Evolutionary conservation across 2,797 vertebrate genomes (phyloP).

Genomic region (Hybognathus amarus): DNA sequence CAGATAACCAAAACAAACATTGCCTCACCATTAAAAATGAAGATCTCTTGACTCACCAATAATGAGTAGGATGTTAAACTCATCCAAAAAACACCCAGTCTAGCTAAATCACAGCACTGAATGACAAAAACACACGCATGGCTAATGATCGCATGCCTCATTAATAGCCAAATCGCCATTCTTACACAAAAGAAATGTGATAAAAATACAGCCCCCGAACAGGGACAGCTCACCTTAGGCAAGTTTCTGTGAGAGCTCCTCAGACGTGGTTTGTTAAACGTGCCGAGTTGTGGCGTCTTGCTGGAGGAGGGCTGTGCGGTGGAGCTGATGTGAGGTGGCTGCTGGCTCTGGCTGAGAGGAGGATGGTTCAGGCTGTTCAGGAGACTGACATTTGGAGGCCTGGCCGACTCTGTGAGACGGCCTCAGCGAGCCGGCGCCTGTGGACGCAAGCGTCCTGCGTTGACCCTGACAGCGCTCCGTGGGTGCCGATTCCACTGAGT

Average conservation of each 20-base stretch:
- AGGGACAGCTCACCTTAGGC: constrained; percentile 74
- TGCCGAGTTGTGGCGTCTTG: constrained; percentile 71
- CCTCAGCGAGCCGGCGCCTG: constrained; percentile 72
- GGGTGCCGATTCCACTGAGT: constrained; percentile 69
- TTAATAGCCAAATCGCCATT: constrained; percentile 1
- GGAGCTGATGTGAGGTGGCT: constrained; percentile 62
- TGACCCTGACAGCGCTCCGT: constrained; percentile 67
- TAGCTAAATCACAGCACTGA: background rate
- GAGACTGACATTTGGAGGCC: constrained; percentile 72
- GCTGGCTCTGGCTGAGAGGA: constrained; percentile 73
- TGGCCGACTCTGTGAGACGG: constrained; percentile 75
- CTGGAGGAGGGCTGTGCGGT: constrained; percentile 76
- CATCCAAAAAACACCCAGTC: background rate
- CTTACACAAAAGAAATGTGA: background rate
- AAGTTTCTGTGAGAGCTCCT: constrained; percentile 59
- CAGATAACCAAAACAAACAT: background rate
- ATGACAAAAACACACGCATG: background rate
- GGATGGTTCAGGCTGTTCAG: constrained; percentile 78
- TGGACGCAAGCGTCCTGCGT: constrained; percentile 61
- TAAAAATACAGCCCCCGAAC: background rate
- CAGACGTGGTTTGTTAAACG: constrained; percentile 64
- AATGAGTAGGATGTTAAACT: background rate
- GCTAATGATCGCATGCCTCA: background rate
- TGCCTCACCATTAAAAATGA: background rate
- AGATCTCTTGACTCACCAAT: background rate